Evolutionary conservation across 2,797 vertebrate species (phyloP), one percentile per base, ranked within the genome.

Genomic region (Argya squamiceps): DNA sequence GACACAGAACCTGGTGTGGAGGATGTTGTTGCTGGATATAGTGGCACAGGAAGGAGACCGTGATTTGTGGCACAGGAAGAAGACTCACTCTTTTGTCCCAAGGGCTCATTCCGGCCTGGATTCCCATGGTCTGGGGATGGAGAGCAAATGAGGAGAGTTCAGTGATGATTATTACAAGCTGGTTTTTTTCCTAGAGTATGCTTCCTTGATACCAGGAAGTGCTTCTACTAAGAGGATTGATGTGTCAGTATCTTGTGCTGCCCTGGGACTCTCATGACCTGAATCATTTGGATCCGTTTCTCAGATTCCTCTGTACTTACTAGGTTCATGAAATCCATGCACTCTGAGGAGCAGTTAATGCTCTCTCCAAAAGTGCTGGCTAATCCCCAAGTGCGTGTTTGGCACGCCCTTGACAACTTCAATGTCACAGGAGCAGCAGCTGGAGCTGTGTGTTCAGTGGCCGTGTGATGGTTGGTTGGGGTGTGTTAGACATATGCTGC

Each of bases 251-350:
- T 69, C 43, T 67, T 27, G 19, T 49, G 47, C 2, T 71, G 18
- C 56, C 65, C 43, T 52, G 49, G 34, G 39, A 58, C 10, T 81
- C 1, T 0, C 1, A 2, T 64, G 82, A 68, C 56, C 20, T 23
- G 46, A 58, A 36, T 12, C 0, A 0, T 89, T 80, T 67, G 63
- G 60, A 53, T 84, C n/a, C 0, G 0, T 73, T 71, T 59, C 41
- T 69, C 37, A 53, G 47, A 64, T n/a, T 91, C 18, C 44, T 77
- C 24, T 44, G 22, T 81, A 14, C 30, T 67, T 60, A 34, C 0
- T 43, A 41, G 55, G 23, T 32, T 88, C 3, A 1, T 46, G 36
- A 78, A 84, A 56, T 49, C n/a, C 15, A 37, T 6, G 3, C 1
- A 2, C 23, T n/a, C 32, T 12, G 26, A n/a, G 32, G 47, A 91